Percentiles rank a stretch among this genome's conserved stretches.
These are phyloP conservation scores for Orthosia incerta DNA, from an alignment of 2,888 invertebrate species.

Conservation along the genomic window DNA sequence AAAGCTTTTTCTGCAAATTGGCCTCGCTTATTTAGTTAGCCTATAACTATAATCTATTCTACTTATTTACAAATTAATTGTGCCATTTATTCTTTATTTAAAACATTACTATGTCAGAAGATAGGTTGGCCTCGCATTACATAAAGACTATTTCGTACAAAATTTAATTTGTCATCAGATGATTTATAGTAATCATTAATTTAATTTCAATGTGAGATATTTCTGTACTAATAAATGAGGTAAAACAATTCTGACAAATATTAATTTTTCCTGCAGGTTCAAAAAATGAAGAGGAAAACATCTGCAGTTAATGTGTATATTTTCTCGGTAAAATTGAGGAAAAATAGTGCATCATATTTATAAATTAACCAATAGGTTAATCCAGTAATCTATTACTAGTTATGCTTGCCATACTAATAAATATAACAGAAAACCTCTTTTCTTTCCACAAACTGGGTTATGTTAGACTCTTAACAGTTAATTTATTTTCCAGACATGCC, in stretches of 20 bases:
- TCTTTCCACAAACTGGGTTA: too few species aligned
- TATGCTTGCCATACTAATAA: background rate
- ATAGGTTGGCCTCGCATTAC: background rate
- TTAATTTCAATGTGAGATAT: constrained; percentile 11
- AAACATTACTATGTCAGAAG: background rate
- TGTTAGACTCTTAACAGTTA: too few species aligned
- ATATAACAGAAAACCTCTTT: background rate
- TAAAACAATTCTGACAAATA: constrained; percentile 18
- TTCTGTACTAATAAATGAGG: constrained; percentile 3
- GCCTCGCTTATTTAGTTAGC: constrained; percentile 14
- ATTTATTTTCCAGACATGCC: too few species aligned
- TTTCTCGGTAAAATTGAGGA: constrained; percentile 15
- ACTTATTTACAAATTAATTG: constrained; percentile 37
- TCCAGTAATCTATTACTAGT: background rate
- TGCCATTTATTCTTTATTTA: background rate
- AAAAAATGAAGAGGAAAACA: constrained; percentile 24
- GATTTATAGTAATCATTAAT: background rate
- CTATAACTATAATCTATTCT: constrained; percentile 20
- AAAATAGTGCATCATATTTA: constrained; percentile 1
- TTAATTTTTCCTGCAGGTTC: constrained; percentile 16
- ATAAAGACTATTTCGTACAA: background rate
- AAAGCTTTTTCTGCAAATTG: background rate
- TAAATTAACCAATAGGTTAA: background rate
- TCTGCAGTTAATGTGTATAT: constrained; percentile 3
- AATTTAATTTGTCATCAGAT: background rate